Evolutionary conservation across 2,797 vertebrate genomes (phyloP).

Genomic region (Denticeps clupeoides): DNA sequence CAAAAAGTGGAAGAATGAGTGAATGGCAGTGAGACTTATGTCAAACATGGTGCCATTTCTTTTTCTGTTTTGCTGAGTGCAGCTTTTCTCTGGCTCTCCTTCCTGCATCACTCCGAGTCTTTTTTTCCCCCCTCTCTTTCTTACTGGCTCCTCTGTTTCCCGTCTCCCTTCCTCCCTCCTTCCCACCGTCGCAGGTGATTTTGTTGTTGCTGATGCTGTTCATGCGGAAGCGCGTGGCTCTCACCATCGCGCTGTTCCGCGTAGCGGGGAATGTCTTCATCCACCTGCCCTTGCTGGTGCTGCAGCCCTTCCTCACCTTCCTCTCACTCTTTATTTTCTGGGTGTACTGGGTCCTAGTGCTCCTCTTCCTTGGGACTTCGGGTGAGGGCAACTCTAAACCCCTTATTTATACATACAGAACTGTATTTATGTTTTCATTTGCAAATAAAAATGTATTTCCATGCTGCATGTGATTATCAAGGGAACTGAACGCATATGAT

Average conservation of each 20-base stretch:
- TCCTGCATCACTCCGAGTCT: neutral
- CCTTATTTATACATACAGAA: too few relatives aligned
- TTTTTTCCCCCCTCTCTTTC: neutral
- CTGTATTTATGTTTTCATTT: too few relatives aligned
- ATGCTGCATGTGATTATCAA: too few relatives aligned
- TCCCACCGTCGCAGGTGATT: constrained; percentile 59
- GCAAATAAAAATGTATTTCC: too few relatives aligned
- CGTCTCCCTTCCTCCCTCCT: neutral
- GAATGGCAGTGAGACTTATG: too few relatives aligned
- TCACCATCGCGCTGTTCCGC: constrained; percentile 92
- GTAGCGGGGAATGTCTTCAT: constrained; percentile 95
- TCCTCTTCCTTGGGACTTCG: constrained; percentile 90
- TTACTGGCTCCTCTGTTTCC: neutral
- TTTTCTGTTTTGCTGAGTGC: too few relatives aligned
- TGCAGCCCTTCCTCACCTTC: constrained; percentile 95
- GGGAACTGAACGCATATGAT: too few relatives aligned
- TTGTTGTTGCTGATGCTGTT: constrained; percentile 86
- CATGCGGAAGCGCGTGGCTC: constrained; percentile 87
- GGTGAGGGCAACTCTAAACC: constrained; percentile 68
- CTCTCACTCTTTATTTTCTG: constrained; percentile 85
- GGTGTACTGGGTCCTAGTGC: constrained; percentile 85
- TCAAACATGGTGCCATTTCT: too few relatives aligned
- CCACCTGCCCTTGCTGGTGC: constrained; percentile 81
- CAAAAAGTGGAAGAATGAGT: neutral
- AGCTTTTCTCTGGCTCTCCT: neutral